Evolutionary conservation across 2,113 vertebrate genomes (phyloP).

Genomic region (Macrotis lagotis): DNA sequence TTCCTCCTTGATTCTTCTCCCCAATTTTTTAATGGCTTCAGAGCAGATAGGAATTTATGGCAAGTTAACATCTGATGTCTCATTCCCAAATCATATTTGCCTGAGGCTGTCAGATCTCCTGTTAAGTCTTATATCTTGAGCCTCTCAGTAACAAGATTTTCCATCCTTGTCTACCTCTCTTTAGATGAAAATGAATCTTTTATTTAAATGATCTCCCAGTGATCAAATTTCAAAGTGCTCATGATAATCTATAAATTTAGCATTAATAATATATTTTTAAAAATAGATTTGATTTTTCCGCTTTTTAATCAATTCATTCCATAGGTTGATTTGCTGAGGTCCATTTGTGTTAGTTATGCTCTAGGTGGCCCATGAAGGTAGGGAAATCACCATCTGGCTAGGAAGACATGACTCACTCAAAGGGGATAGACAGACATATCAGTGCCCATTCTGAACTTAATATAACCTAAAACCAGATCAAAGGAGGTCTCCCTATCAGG

Average conservation of each 20-base stretch:
- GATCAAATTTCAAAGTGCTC: neutral
- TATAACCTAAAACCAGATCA: neutral
- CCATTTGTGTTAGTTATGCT: neutral
- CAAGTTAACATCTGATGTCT: neutral
- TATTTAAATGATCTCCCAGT: neutral
- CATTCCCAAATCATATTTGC: neutral
- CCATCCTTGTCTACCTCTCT: neutral
- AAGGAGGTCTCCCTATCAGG: neutral
- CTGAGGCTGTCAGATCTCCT: neutral
- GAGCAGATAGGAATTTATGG: neutral
- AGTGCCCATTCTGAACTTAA: neutral
- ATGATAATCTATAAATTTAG: neutral
- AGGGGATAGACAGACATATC: neutral
- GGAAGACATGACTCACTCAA: neutral
- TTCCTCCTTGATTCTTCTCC: neutral
- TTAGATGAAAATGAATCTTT: neutral
- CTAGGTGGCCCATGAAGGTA: neutral
- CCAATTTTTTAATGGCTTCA: neutral
- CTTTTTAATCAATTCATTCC: neutral
- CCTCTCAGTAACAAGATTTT: neutral
- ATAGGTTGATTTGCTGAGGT: neutral
- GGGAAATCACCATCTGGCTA: neutral
- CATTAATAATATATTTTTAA: neutral
- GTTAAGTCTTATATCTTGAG: neutral
- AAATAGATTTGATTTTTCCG: neutral